Percentiles rank a stretch among this genome's conserved stretches.
Evolutionary conservation across 2,797 vertebrate genomes (phyloP).

Genomic region (Vipera latastei): DNA sequence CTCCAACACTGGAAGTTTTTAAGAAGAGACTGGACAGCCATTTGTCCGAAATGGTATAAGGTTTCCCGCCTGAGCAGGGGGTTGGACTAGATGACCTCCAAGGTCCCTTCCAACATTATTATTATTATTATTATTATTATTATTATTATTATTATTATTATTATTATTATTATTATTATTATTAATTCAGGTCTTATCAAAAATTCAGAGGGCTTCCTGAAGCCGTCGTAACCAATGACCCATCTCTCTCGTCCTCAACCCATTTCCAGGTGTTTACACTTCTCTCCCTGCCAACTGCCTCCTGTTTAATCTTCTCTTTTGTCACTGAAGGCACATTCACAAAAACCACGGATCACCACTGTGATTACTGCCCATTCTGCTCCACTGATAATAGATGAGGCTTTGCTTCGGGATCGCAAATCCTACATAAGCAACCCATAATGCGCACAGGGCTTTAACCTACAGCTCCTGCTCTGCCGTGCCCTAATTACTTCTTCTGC

Average conservation of each 20-base stretch:
- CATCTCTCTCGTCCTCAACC: not conserved
- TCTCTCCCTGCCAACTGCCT: not conserved
- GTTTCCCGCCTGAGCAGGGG: no score
- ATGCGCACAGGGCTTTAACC: not conserved
- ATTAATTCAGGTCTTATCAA: not conserved
- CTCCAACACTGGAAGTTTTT: no score
- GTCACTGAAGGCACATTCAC: not conserved
- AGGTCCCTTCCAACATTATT: no score
- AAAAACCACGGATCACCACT: not conserved
- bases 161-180: no score
- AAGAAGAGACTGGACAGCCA: no score
- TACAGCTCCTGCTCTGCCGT: not conserved
- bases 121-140: no score
- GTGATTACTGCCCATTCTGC: not conserved
- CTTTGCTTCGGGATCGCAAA: not conserved
- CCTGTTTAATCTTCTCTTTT: not conserved
- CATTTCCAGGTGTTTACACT: not conserved
- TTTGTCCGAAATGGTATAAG: no score
- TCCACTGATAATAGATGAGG: not conserved
- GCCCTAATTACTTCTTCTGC: not conserved
- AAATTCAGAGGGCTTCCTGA: not conserved
- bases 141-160: no score
- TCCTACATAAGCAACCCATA: not conserved
- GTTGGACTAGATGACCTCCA: no score
- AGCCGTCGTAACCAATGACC: not conserved